A percentile compares a stretch with the other conserved stretches of the same genome.
phyloP scores from a whole-genome alignment of 2,113 vertebrate genomes.

The Castor canadensis region DNA sequence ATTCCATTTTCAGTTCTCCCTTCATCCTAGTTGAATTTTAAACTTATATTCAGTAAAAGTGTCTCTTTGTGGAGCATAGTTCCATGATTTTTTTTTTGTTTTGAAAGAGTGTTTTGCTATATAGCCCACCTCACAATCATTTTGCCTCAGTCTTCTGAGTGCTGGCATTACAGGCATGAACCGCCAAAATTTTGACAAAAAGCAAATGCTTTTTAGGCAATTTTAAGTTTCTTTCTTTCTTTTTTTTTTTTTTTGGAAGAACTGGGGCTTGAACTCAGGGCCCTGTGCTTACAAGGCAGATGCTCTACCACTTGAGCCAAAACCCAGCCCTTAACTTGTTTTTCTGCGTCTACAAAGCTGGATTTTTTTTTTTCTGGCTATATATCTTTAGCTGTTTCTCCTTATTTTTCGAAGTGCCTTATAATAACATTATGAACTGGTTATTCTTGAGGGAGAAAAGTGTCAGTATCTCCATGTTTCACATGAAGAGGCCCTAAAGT shows the following conservation, averaged over 20 bases:
- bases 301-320: no score
- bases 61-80: neutral
- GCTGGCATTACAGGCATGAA: neutral
- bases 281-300: no score
- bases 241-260: no score
- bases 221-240: no score
- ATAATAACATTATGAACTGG: neutral
- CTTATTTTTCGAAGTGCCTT: conserved; percentile 47
- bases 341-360: conserved; percentile 23
- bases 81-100: neutral
- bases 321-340: no score
- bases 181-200: neutral
- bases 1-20: neutral
- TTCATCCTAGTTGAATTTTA: neutral
- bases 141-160: neutral
- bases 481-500: neutral
- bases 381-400: neutral
- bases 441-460: neutral
- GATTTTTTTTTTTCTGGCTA: conserved; percentile 1
- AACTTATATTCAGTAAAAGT: neutral
- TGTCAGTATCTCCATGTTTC: neutral
- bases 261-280: no score
- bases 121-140: neutral
- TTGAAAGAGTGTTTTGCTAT: neutral
- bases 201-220: neutral